Evolutionary conservation across 2,113 vertebrate genomes (phyloP).

Genomic region (Neoarius graeffei): DNA sequence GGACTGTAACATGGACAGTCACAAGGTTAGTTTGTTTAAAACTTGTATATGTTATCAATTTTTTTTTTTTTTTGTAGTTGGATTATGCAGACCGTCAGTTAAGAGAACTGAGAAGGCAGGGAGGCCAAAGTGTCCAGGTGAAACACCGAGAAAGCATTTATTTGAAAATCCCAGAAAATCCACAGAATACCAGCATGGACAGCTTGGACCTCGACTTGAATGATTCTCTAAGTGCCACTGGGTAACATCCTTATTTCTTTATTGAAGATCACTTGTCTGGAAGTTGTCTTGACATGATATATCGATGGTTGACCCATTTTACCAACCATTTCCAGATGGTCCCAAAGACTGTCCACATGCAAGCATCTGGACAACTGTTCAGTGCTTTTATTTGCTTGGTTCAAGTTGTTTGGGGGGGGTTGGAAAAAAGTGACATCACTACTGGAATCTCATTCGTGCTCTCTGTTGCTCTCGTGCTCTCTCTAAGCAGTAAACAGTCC

Average conservation of each 20-base stretch:
- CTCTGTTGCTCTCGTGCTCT: neutral
- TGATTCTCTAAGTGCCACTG: conserved; percentile 73
- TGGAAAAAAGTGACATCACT: neutral
- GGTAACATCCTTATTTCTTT: conserved; percentile 67
- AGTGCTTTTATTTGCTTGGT: too few species aligned
- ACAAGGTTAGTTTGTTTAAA: neutral
- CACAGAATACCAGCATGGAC: conserved; percentile 75
- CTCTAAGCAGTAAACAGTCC: conserved; percentile 67
- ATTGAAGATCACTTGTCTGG: neutral
- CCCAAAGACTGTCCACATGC: neutral
- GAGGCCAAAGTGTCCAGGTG: conserved; percentile 60
- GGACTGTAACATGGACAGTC: neutral
- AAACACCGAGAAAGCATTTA: conserved; percentile 54
- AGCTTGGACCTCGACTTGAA: conserved; percentile 83
- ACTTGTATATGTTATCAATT: neutral
- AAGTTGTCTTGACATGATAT: neutral
- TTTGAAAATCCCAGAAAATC: conserved; percentile 55
- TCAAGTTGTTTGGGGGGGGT: neutral
- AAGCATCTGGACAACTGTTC: too few species aligned
- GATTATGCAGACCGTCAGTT: conserved; percentile 78
- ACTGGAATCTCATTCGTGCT: too few species aligned
- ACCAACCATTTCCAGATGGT: neutral
- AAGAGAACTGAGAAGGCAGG: conserved; percentile 70
- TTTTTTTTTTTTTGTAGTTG: conserved; percentile 66
- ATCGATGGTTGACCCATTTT: neutral